Conservation (phyloP, 2,888 invertebrate species). For the Rhamnusium bicolor region DNA sequence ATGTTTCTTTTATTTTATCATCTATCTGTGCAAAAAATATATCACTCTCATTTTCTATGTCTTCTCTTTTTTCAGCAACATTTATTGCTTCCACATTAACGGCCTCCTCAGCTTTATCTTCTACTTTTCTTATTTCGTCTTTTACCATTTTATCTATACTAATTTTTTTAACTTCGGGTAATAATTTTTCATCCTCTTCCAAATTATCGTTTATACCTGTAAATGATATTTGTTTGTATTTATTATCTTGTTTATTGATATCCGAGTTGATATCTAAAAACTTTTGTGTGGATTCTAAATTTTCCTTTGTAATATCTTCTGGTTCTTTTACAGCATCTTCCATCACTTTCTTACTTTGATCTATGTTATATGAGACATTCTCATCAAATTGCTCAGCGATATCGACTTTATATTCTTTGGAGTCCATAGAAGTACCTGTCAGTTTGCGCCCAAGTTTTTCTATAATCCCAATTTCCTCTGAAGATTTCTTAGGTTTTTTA, state of each 20-base stretch:
- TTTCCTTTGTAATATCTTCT: background rate
- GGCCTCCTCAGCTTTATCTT: background rate
- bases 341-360: background rate
- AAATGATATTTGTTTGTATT: constrained; percentile 46
- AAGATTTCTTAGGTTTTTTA: constrained; percentile 53
- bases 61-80: background rate
- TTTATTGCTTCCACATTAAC: background rate
- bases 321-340: background rate
- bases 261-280: no score
- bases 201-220: constrained; percentile 32
- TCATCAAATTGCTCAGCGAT: background rate
- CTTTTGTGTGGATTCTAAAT: no score
- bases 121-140: background rate
- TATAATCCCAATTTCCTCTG: constrained; percentile 48
- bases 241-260: constrained; percentile 23
- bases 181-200: background rate
- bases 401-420: constrained; percentile 31
- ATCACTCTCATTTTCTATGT: background rate
- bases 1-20: background rate
- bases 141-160: background rate
- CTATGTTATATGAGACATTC: background rate
- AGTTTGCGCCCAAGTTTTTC: constrained; percentile 55
- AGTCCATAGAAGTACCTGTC: constrained; percentile 41
- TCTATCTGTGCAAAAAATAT: constrained; percentile 4
- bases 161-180: background rate